Evolutionary conservation across 2,113 vertebrate genomes (phyloP).

Genomic region (Odocoileus virginianus): DNA sequence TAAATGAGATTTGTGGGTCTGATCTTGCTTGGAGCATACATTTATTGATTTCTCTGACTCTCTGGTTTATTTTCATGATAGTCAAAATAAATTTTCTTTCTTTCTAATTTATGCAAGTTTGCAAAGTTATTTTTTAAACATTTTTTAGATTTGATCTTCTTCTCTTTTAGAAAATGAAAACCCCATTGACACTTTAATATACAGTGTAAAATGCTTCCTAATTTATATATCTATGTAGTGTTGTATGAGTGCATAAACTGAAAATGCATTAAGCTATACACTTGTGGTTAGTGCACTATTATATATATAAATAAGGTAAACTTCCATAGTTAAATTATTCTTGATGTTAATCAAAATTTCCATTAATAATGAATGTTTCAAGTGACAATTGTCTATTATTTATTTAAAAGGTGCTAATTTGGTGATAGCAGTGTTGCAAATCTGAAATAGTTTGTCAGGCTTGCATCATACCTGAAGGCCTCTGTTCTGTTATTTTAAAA

Average conservation of each 20-base stretch:
- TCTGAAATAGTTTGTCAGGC: not conserved
- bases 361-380: not conserved
- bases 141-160: not conserved
- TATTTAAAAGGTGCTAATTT: not conserved
- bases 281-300: not conserved
- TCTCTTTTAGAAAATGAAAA: not conserved
- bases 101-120: not conserved
- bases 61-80: not conserved
- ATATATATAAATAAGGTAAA: not conserved
- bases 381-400: not conserved
- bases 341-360: not conserved
- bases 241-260: not conserved
- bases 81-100: not conserved
- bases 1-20: not conserved
- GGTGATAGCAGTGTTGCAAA: not conserved
- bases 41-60: not conserved
- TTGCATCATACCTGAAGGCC: not conserved
- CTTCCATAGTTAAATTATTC: not conserved
- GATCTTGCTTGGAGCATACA: not conserved
- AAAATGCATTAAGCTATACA: not conserved
- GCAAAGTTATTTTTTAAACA: not conserved
- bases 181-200: not conserved
- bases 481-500: not conserved
- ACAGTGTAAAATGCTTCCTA: not conserved
- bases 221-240: rapidly evolving